Percentiles rank a stretch among this genome's conserved stretches.
These are phyloP conservation scores for Drosophila flavopinicola DNA, from an alignment of 2,888 invertebrate genomes.

Conservation along the genomic window DNA sequence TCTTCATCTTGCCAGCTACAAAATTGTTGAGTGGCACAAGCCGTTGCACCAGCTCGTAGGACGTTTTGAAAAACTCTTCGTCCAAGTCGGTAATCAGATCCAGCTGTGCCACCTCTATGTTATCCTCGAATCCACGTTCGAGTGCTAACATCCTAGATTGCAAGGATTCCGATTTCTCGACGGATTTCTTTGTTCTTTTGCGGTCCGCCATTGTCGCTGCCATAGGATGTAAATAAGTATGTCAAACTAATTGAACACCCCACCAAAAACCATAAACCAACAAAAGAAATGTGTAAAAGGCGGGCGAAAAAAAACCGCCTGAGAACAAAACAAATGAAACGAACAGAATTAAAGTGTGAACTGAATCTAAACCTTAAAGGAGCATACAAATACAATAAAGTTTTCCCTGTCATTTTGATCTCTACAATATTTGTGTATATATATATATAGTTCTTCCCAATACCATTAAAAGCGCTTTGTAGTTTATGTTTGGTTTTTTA, in stretches of 20 bases:
- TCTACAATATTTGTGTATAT: too few relatives aligned
- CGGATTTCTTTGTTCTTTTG: conserved; percentile 1
- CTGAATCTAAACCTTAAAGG: conserved; percentile 11
- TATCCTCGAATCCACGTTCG: conserved; percentile 23
- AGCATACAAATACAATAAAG: background rate
- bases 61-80: conserved; percentile 71
- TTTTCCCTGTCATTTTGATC: too few relatives aligned
- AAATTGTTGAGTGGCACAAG: conserved; percentile 57
- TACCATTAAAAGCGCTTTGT: background rate
- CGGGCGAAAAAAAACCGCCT: conserved; percentile 4
- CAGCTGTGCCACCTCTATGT: conserved; percentile 62
- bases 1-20: conserved; percentile 74
- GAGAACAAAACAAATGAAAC: conserved; percentile 8
- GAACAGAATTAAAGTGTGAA: conserved; percentile 35
- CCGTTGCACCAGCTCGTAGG: conserved; percentile 60
- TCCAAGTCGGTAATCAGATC: conserved; percentile 75
- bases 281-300: conserved; percentile 6
- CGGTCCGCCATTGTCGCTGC: conserved; percentile 1
- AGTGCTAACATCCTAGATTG: rapidly evolving
- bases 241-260: background rate
- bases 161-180: background rate
- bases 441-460: too few relatives aligned
- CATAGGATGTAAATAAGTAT: too few relatives aligned
- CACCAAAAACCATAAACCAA: conserved; percentile 3
- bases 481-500: conserved; percentile 31